A percentile compares a stretch with the other conserved stretches of the same genome.
phyloP scores from a whole-genome alignment of 2,113 vertebrate genomes.

The Gadus chalcogrammus region DNA sequence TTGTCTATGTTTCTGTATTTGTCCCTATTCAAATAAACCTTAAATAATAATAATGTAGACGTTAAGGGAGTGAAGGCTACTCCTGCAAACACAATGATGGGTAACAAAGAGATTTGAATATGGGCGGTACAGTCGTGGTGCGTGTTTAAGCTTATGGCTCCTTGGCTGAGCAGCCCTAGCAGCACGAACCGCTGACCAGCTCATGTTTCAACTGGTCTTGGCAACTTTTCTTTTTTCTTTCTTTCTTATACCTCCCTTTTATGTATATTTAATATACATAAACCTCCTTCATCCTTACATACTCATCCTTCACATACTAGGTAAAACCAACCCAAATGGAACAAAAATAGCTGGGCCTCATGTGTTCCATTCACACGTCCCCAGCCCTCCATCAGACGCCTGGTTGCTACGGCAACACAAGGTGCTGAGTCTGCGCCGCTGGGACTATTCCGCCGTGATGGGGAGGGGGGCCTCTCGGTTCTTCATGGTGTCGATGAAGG shows the following conservation, averaged over 20 bases:
- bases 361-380: too few relatives aligned
- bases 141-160: slow-evolving; percentile 23
- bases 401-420: neutral
- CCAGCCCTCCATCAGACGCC: too few relatives aligned
- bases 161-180: slow-evolving; percentile 52
- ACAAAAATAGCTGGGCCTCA: too few relatives aligned
- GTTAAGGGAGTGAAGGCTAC: neutral
- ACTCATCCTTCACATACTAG: too few relatives aligned
- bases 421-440: neutral
- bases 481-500: slow-evolving; percentile 53
- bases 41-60: neutral
- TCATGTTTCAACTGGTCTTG: neutral
- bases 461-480: slow-evolving; percentile 18
- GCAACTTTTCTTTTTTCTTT: too few relatives aligned
- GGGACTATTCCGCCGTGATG: slow-evolving; percentile 16
- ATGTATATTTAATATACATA: too few relatives aligned
- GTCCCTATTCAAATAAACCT: too few relatives aligned
- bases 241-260: too few relatives aligned
- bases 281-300: too few relatives aligned
- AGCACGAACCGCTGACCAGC: slow-evolving; percentile 9
- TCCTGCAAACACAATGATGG: too few relatives aligned
- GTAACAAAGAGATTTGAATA: slow-evolving; percentile 3
- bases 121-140: slow-evolving; percentile 7
- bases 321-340: too few relatives aligned
- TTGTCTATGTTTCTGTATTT: too few relatives aligned